A percentile compares a stretch with the other conserved stretches of the same genome.
Conservation (phyloP, 2,888 invertebrate genomes). For the Athetis lepigone region DNA sequence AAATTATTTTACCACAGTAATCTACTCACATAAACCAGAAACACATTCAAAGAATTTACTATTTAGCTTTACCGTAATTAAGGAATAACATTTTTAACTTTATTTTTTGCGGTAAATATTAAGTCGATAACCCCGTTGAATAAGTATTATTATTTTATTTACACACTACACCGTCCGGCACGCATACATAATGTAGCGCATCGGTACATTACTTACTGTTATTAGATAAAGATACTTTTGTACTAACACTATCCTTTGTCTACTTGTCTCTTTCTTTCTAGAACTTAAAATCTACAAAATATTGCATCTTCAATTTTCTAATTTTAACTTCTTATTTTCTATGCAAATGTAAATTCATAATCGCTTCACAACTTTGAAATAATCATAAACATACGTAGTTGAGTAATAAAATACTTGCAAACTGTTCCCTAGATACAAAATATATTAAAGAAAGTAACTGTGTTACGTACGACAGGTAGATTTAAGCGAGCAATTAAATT, state of each 20-base stretch:
- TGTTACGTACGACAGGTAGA: constrained; percentile 46
- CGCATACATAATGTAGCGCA: constrained; percentile 46
- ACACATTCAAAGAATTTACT: constrained; percentile 28
- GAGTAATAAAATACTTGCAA: constrained; percentile 40
- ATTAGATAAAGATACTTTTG: constrained; percentile 33
- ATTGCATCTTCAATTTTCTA: constrained; percentile 2
- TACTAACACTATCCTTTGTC: constrained; percentile 54
- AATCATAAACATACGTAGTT: constrained; percentile 29
- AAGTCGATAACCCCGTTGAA: constrained; percentile 50
- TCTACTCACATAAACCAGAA: constrained; percentile 37
- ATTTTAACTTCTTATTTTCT: constrained; percentile 13
- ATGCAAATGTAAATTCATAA: constrained; percentile 1
- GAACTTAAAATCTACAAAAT: constrained; percentile 19
- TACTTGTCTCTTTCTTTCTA: constrained; percentile 15
- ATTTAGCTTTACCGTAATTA: constrained; percentile 35
- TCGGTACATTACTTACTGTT: constrained; percentile 39
- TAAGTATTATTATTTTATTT: constrained; percentile 53
- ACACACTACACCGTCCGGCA: constrained; percentile 27
- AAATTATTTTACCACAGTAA: constrained; percentile 60
- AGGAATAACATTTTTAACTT: constrained; percentile 25
- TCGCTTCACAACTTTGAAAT: constrained; percentile 26
- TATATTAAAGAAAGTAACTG: constrained; percentile 54
- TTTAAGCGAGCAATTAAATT: constrained; percentile 51
- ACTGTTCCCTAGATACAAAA: constrained; percentile 26
- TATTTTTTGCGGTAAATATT: constrained; percentile 28